Conservation (phyloP, 2,888 invertebrate species). For the Drosophila nigricruria region DNA sequence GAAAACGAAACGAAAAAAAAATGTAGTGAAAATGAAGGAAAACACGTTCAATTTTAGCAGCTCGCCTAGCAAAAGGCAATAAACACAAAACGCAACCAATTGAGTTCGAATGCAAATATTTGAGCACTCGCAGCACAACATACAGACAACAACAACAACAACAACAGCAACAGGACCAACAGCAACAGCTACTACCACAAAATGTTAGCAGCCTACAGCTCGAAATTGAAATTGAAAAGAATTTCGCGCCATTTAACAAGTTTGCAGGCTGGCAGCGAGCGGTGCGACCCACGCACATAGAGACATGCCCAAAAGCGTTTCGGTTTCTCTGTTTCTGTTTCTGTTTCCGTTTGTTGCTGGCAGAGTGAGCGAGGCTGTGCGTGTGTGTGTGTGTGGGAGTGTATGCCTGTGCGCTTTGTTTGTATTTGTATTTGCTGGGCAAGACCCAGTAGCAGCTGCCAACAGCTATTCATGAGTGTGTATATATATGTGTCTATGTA, state of each 20-base stretch:
- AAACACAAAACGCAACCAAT: slow-evolving; percentile 79
- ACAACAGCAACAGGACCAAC: slow-evolving; percentile 8
- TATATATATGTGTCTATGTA: neutral
- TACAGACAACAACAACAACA: slow-evolving; percentile 20
- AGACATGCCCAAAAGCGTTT: slow-evolving; percentile 40
- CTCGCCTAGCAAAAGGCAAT: slow-evolving; percentile 62
- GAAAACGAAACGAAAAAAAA: slow-evolving; percentile 16
- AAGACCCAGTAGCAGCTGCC: slow-evolving; percentile 26
- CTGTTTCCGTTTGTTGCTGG: slow-evolving; percentile 11
- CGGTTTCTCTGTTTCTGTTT: slow-evolving; percentile 16
- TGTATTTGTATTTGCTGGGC: slow-evolving; percentile 34
- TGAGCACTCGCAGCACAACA: slow-evolving; percentile 46
- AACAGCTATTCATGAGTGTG: neutral
- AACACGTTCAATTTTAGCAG: slow-evolving; percentile 57
- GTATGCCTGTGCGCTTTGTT: slow-evolving; percentile 8
- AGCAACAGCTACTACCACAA: slow-evolving; percentile 18
- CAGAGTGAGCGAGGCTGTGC: neutral
- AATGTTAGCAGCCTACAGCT: slow-evolving; percentile 47
- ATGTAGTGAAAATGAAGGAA: slow-evolving; percentile 26
- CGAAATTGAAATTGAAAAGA: slow-evolving; percentile 67
- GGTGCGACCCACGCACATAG: slow-evolving; percentile 14
- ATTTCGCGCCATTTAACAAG: slow-evolving; percentile 67
- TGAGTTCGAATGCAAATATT: slow-evolving; percentile 80
- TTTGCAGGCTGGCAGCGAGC: slow-evolving; percentile 39
- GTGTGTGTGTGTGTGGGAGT: slow-evolving; percentile 7